Conservation (phyloP, 1,140 invertebrate genomes). For the Apolygus lucorum region DNA sequence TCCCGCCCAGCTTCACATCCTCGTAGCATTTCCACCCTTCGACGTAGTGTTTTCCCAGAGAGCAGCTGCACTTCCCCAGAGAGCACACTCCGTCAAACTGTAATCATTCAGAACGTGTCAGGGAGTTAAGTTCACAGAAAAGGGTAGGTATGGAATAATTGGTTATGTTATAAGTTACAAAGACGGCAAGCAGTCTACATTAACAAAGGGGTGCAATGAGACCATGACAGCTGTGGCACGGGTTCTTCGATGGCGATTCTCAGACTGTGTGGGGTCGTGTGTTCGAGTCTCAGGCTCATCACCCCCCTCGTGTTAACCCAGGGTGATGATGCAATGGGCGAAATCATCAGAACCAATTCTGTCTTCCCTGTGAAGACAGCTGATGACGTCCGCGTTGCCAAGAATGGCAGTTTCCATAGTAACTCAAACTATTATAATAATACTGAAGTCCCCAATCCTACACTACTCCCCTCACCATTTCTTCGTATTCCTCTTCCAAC, state of each 20-base stretch:
- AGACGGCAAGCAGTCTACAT: no score
- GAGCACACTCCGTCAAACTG: conserved; percentile 1
- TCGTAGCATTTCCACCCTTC: conserved; percentile 8
- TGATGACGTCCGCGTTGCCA: no score
- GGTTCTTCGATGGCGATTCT: not conserved
- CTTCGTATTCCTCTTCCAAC: not conserved
- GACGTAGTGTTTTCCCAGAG: not conserved
- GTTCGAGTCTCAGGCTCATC: no score
- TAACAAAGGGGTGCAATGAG: not conserved
- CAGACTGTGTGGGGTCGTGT: not conserved
- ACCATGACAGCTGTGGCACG: no score
- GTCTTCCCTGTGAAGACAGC: no score
- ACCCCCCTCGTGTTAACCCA: no score
- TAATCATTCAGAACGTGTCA: not conserved
- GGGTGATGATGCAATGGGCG: no score
- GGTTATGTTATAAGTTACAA: no score
- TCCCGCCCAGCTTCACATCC: not conserved
- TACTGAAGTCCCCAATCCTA: no score
- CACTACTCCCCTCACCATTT: not conserved
- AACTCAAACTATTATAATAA: no score
- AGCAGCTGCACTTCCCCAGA: not conserved
- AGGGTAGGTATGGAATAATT: not conserved
- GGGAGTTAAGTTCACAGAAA: not conserved
- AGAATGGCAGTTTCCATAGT: no score
- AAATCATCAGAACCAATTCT: no score